phyloP scores from a whole-genome alignment of 1,140 invertebrate genomes.

The Euura lappo region DNA sequence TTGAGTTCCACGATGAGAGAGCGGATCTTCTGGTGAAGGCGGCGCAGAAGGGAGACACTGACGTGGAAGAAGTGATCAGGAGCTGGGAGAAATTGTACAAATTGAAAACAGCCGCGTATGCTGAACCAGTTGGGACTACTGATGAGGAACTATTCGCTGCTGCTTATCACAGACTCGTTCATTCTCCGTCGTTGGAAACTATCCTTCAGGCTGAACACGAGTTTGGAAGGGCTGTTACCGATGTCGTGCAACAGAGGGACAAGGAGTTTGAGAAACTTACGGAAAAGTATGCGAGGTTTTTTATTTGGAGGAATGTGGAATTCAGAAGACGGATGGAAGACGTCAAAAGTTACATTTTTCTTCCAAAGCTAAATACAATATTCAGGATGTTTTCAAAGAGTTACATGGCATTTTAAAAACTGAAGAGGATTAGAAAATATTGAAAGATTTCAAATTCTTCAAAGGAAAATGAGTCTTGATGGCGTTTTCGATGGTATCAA shows the following conservation, averaged over 20 bases:
- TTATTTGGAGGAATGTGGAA: not conserved
- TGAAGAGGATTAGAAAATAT: too few species aligned
- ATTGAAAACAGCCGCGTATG: conserved; percentile 70
- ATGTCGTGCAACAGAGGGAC: conserved; percentile 70
- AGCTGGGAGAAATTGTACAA: conserved; percentile 74
- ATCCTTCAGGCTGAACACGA: conserved; percentile 81
- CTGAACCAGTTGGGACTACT: conserved; percentile 72
- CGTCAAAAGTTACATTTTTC: conserved; percentile 18
- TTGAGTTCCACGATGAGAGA: conserved; percentile 63
- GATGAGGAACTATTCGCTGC: conserved; percentile 80
- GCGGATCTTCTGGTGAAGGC: conserved; percentile 62
- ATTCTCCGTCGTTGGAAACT: conserved; percentile 79
- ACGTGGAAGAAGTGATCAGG: conserved; percentile 72
- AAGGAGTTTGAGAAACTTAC: conserved; percentile 70
- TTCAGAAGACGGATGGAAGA: too few species aligned
- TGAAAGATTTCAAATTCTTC: too few species aligned
- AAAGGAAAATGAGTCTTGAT: too few species aligned
- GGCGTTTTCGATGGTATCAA: too few species aligned
- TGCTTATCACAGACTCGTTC: conserved; percentile 82
- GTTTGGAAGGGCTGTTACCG: conserved; percentile 74
- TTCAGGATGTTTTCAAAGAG: not conserved
- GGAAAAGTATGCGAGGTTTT: conserved; percentile 60
- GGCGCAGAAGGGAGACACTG: conserved; percentile 62
- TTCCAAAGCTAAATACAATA: conserved; percentile 8
- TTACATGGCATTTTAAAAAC: too few species aligned